Percentiles rank a stretch among this genome's conserved stretches.
These are phyloP conservation scores for Hypercompe scribonia DNA, from an alignment of 2,888 invertebrate genomes.

Conservation along the genomic window DNA sequence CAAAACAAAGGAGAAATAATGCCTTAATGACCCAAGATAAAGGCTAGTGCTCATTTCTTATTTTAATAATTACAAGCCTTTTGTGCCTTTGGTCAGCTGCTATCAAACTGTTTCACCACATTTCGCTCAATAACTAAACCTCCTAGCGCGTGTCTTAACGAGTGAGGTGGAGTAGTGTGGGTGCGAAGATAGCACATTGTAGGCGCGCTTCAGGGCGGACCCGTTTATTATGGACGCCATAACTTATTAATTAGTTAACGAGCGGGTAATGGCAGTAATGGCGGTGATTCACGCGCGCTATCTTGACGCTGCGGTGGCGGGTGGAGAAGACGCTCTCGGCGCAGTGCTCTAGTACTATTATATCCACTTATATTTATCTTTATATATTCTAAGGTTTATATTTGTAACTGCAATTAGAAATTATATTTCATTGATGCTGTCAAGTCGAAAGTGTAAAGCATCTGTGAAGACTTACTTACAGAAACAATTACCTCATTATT, in stretches of 20 bases:
- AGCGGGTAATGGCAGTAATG: slow-evolving; percentile 17
- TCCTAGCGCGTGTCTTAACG: background rate
- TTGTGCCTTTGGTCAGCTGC: background rate
- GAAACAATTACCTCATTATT: too few species aligned
- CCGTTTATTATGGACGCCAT: slow-evolving; percentile 21
- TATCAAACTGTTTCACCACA: background rate
- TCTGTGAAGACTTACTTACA: too few species aligned
- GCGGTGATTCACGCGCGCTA: slow-evolving; percentile 12
- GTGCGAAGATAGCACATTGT: slow-evolving; percentile 10
- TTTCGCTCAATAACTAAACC: background rate
- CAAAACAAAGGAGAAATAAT: background rate
- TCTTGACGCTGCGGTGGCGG: background rate
- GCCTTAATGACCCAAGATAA: background rate
- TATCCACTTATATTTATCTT: background rate
- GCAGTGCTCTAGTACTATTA: background rate
- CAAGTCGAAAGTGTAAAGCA: too few species aligned
- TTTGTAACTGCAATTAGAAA: too few species aligned
- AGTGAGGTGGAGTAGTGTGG: background rate
- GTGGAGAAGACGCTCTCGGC: background rate
- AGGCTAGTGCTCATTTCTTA: background rate
- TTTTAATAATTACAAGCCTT: background rate
- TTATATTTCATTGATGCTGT: too few species aligned
- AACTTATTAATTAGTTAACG: slow-evolving; percentile 29
- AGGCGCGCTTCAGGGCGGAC: background rate
- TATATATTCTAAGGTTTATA: too few species aligned